phyloP scores from a whole-genome alignment of 2,888 invertebrate genomes.

The Dione vanillae region DNA sequence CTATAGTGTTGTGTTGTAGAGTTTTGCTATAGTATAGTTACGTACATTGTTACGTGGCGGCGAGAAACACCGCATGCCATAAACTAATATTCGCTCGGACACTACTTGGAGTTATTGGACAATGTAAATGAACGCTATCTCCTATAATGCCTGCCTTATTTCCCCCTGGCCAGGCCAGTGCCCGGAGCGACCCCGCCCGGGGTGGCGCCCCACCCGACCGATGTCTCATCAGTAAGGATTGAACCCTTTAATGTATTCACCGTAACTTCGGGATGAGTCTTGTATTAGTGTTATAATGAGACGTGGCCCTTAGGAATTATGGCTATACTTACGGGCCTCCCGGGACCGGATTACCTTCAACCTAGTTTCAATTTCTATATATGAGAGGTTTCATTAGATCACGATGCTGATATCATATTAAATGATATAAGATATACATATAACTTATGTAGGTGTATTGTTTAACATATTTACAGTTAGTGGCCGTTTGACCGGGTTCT shows the following conservation, averaged over 20 bases:
- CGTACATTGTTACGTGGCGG: slow-evolving; percentile 47
- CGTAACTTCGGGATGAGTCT: slow-evolving; percentile 84
- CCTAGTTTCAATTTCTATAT: slow-evolving; percentile 80
- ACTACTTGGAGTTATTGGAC: slow-evolving; percentile 85
- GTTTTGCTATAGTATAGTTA: too few species aligned
- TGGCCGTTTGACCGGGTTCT: slow-evolving; percentile 6
- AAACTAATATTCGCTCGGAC: slow-evolving; percentile 83
- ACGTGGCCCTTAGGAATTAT: slow-evolving; percentile 83
- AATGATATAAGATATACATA: slow-evolving; percentile 26
- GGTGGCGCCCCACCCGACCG: slow-evolving; percentile 67
- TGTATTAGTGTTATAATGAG: slow-evolving; percentile 85
- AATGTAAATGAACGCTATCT: slow-evolving; percentile 85
- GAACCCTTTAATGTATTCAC: slow-evolving; percentile 85
- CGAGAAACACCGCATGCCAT: slow-evolving; percentile 67
- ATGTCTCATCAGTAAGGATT: slow-evolving; percentile 84
- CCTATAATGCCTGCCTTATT: slow-evolving; percentile 83
- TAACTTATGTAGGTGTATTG: slow-evolving; percentile 16
- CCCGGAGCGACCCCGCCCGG: slow-evolving; percentile 74
- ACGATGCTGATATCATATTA: slow-evolving; percentile 48
- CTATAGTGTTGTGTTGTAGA: slow-evolving; percentile 23
- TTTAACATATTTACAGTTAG: slow-evolving; percentile 9
- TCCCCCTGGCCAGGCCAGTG: slow-evolving; percentile 75
- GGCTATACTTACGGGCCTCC: slow-evolving; percentile 77
- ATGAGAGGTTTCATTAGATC: slow-evolving; percentile 64
- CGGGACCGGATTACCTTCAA: slow-evolving; percentile 76